Conservation (phyloP, 2,888 invertebrate genomes). For the Congeria kusceri region DNA sequence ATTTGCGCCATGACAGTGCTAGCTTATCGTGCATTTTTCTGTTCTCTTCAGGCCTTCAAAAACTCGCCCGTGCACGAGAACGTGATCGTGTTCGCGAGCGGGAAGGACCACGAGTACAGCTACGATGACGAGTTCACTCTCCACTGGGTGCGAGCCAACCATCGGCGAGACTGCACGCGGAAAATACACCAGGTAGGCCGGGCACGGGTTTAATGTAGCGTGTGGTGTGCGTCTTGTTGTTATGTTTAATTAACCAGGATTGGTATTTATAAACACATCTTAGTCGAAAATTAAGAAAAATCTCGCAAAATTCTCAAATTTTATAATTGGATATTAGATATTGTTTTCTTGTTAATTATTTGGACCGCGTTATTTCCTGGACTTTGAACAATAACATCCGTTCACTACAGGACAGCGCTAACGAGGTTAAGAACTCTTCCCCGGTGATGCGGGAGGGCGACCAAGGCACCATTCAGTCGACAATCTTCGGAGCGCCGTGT, state of each 20-base stretch:
- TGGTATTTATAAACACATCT: no score
- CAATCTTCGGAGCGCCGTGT: slow-evolving; percentile 86
- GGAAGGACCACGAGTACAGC: slow-evolving; percentile 83
- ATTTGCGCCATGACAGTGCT: no score
- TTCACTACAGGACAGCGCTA: slow-evolving; percentile 79
- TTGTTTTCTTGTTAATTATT: no score
- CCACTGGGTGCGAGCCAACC: slow-evolving; percentile 83
- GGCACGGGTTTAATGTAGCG: no score
- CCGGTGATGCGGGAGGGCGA: slow-evolving; percentile 83
- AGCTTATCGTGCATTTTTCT: no score
- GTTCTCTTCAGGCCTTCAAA: slow-evolving; percentile 69
- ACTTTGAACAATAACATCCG: no score
- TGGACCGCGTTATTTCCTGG: no score
- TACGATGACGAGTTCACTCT: slow-evolving; percentile 83
- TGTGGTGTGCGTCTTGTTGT: no score
- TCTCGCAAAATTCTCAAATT: no score
- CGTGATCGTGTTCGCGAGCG: slow-evolving; percentile 84
- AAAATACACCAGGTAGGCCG: slow-evolving; percentile 83
- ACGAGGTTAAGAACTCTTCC: slow-evolving; percentile 80
- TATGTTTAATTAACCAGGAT: no score
- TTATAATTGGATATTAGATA: no score
- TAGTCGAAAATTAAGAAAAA: no score
- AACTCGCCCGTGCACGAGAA: slow-evolving; percentile 81
- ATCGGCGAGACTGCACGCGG: slow-evolving; percentile 81
- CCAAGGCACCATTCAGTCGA: slow-evolving; percentile 80